phyloP scores from a whole-genome alignment of 1,140 invertebrate genomes.

The Drepana arcuata region DNA sequence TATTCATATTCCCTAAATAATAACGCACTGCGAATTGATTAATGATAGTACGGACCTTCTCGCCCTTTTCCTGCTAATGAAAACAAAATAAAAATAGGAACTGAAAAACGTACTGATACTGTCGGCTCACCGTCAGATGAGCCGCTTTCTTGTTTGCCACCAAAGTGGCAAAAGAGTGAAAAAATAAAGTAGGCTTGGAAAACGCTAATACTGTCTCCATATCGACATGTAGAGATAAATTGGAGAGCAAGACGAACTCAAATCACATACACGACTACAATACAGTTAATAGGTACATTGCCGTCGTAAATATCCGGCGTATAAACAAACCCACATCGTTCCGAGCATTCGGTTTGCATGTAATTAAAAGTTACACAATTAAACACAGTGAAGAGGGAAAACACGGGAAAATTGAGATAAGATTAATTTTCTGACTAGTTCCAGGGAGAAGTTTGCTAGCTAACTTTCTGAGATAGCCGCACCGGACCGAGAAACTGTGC shows the following conservation, averaged over 20 bases:
- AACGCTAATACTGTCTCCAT: too few species aligned
- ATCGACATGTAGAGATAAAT: too few species aligned
- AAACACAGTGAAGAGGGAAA: conserved; percentile 41
- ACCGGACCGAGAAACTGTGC: conserved; percentile 9
- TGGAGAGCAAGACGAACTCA: too few species aligned
- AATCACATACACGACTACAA: too few species aligned
- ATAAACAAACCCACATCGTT: conserved; percentile 18
- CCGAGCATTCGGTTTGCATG: conserved; percentile 32
- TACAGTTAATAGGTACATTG: conserved; percentile 18
- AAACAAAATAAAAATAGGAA: conserved; percentile 12
- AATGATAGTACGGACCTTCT: conserved; percentile 22
- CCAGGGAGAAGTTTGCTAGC: conserved; percentile 22
- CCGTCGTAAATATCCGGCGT: conserved; percentile 16
- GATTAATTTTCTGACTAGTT: conserved; percentile 53
- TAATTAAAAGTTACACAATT: conserved; percentile 54
- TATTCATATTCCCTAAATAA: conserved; percentile 27
- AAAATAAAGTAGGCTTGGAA: too few species aligned
- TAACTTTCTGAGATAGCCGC: conserved; percentile 26
- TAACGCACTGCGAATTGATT: conserved; percentile 28
- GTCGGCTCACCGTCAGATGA: too few species aligned
- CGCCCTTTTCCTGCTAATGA: conserved; percentile 17
- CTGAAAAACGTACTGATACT: too few species aligned
- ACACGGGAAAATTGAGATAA: conserved; percentile 47
- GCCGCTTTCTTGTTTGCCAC: too few species aligned
- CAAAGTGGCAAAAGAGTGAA: too few species aligned